Evolutionary conservation across 2,888 invertebrate species (phyloP), one percentile per base, ranked within the genome.

Genomic region (Hylaea fasciaria): DNA sequence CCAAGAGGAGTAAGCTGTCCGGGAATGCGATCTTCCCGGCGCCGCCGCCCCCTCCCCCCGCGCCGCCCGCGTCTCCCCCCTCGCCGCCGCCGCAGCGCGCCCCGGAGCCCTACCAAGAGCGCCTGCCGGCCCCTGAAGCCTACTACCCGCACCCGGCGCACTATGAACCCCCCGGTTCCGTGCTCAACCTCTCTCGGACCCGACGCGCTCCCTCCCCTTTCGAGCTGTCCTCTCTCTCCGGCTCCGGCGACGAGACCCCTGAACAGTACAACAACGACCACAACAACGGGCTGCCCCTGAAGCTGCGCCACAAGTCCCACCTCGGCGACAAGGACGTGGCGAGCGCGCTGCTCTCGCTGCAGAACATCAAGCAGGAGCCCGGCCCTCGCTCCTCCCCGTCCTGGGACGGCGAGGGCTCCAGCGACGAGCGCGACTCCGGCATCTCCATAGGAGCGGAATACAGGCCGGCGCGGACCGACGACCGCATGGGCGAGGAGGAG

Each of bases 241-340:
- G 94, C 67, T 94, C 94, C 59, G 93, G 93, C 5, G 91, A 93
- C 69, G 89, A 93, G 72, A 84, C 83, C 44, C 78, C 91, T 58
- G 90, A 93, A 61, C 93, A 90, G 68, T 90, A 93, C 68, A 45
- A 37, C 22, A 11, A 43, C 22, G 61, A 62, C 56, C 91, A 91
- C 61, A 95, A 96, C 87, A 96, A 96, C 82, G 95, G 96, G 74
- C 93, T 98, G 82, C 98, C 98, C 2, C 94, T 97, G 74, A 98
- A 98, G 83, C 93, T 98, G 68, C 95, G 98, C 81, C 98, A 98
- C 93, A 98, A 98, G 88, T 96, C 96, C 39, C 96, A 97, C 80
- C 93, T 98, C 64, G 97, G 97, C 10, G 97, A 97, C 82, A 97
- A 97, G 82, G 97, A 97, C 81, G 96, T 96, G 9, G 97, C 97